These are phyloP conservation scores for Himalopsyche tibetana DNA, from an alignment of 2,888 invertebrate genomes.

Conservation along the genomic window DNA sequence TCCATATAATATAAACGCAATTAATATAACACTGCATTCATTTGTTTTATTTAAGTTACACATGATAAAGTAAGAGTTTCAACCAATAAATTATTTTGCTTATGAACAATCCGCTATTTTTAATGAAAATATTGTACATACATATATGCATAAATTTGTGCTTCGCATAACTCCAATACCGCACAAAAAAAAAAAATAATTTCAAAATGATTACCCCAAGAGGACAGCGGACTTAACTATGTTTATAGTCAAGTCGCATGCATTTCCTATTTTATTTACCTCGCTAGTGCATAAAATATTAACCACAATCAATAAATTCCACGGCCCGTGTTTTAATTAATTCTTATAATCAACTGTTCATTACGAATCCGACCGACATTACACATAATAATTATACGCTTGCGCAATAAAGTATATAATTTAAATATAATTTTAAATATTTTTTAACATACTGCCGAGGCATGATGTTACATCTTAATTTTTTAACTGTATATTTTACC, in stretches of 20 bases:
- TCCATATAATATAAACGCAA: too few species aligned
- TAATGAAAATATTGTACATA: too few species aligned
- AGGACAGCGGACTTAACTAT: too few species aligned
- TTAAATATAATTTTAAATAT: not conserved
- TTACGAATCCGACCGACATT: not conserved
- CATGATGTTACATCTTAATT: constrained; percentile 10
- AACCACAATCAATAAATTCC: not conserved
- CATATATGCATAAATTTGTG: too few species aligned
- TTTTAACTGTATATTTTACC: constrained; percentile 13
- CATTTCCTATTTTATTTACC: not conserved
- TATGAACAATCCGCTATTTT: too few species aligned
- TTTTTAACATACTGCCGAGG: not conserved
- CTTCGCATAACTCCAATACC: too few species aligned
- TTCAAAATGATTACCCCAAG: too few species aligned
- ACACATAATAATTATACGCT: not conserved
- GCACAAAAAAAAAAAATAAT: too few species aligned
- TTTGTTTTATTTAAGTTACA: too few species aligned
- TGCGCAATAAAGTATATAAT: not conserved
- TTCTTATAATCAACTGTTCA: not conserved
- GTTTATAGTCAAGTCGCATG: not conserved
- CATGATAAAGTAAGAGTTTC: too few species aligned
- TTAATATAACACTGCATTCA: too few species aligned
- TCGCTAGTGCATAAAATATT: not conserved
- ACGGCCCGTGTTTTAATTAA: not conserved
- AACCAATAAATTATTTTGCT: too few species aligned